phyloP scores from a whole-genome alignment of 2,888 invertebrate genomes.

The Eupithecia tripunctaria region DNA sequence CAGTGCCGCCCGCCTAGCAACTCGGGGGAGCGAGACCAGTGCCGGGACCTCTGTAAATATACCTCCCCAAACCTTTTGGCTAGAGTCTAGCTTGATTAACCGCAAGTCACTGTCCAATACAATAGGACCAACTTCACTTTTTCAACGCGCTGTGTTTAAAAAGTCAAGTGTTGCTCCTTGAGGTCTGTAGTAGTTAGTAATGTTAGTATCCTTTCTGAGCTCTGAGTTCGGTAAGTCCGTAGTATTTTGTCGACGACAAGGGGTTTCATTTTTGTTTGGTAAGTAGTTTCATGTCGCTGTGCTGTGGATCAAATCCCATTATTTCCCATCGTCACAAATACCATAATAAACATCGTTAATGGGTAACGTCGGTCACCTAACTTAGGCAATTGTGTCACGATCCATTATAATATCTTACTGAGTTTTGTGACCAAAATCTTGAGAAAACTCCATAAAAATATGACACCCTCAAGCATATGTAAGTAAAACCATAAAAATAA shows the following conservation, averaged over 20 bases:
- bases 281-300: neutral
- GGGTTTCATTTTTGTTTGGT: neutral
- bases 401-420: neutral
- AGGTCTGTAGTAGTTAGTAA: too few species aligned
- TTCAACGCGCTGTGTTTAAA: too few species aligned
- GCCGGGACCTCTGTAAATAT: constrained; percentile 71
- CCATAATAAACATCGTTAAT: too few species aligned
- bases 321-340: too few species aligned
- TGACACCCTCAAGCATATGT: neutral
- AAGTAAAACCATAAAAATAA: too few species aligned
- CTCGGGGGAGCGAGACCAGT: constrained; percentile 66
- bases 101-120: neutral
- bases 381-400: neutral
- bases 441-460: neutral
- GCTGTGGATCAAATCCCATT: neutral
- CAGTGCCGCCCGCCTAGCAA: constrained; percentile 66
- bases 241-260: neutral
- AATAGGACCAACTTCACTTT: too few species aligned
- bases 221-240: neutral
- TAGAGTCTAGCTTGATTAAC: neutral
- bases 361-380: too few species aligned
- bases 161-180: too few species aligned
- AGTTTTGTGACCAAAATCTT: neutral
- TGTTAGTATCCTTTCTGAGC: neutral
- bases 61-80: neutral